phyloP scores from a whole-genome alignment of 2,888 invertebrate species.

The Gymnoscelis rufifasciata region DNA sequence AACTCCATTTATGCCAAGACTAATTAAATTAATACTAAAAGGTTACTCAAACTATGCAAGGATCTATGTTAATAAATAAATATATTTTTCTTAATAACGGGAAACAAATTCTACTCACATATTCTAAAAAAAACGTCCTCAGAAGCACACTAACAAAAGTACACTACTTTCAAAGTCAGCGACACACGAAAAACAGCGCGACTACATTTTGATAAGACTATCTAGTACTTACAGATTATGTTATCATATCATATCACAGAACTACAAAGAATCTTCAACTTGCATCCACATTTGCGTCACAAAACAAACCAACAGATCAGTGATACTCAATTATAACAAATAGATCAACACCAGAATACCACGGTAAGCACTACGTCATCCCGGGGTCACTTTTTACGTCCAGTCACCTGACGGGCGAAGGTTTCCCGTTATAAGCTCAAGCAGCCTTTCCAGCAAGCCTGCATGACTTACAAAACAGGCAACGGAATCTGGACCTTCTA shows the following conservation, averaged over 20 bases:
- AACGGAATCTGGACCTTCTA: slow-evolving; percentile 14
- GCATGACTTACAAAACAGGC: slow-evolving; percentile 15
- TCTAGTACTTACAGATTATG: slow-evolving; percentile 57
- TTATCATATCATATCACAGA: slow-evolving; percentile 63
- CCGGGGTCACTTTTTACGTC: slow-evolving; percentile 39
- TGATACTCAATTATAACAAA: slow-evolving; percentile 34
- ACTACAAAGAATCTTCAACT: slow-evolving; percentile 59
- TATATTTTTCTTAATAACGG: no score
- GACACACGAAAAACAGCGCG: slow-evolving; percentile 11
- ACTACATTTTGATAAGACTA: slow-evolving; percentile 40
- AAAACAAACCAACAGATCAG: slow-evolving; percentile 48
- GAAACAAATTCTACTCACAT: slow-evolving; percentile 13
- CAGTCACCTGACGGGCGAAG: slow-evolving; percentile 29
- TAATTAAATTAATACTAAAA: no score
- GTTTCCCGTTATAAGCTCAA: slow-evolving; percentile 22
- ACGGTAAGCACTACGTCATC: slow-evolving; percentile 42
- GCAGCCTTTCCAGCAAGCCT: slow-evolving; percentile 28
- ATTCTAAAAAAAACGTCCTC: slow-evolving; percentile 7
- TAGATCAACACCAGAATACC: slow-evolving; percentile 44
- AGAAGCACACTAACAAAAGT: slow-evolving; percentile 10
- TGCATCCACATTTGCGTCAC: slow-evolving; percentile 60
- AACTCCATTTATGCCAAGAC: no score
- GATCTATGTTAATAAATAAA: no score
- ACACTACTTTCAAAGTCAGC: slow-evolving; percentile 11
- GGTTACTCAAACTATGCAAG: no score